phyloP scores from a whole-genome alignment of 2,888 invertebrate genomes.

The Pteria penguin region DNA sequence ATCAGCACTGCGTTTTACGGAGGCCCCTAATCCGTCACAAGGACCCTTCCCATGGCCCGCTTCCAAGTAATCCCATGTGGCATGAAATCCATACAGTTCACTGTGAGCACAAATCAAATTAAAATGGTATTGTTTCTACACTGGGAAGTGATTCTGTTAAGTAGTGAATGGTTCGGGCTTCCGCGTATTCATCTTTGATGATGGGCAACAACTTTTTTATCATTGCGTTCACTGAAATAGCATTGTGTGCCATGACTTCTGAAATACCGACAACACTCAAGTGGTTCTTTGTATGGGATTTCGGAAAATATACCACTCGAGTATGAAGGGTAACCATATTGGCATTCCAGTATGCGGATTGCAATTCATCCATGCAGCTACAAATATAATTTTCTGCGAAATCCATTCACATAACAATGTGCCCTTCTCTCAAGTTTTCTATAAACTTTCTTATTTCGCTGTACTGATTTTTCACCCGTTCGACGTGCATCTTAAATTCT shows the following conservation, averaged over 20 bases:
- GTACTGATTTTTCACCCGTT: slow-evolving; percentile 18
- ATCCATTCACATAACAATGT: slow-evolving; percentile 4
- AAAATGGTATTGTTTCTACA: neutral
- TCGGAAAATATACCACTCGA: neutral
- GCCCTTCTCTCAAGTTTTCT: neutral
- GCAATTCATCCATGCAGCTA: neutral
- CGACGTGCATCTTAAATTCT: slow-evolving; percentile 23
- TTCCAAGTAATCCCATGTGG: neutral
- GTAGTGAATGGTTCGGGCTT: neutral
- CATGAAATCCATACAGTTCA: neutral
- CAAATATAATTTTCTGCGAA: slow-evolving; percentile 8
- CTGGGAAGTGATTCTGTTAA: slow-evolving; percentile 1
- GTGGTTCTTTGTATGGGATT: neutral
- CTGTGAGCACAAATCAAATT: neutral
- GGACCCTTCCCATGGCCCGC: slow-evolving; percentile 7
- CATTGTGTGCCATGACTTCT: neutral
- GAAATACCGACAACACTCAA: slow-evolving; percentile 1
- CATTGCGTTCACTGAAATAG: neutral
- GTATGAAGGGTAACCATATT: slow-evolving; percentile 6
- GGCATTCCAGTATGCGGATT: neutral
- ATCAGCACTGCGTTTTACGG: neutral
- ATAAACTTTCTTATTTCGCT: slow-evolving; percentile 7
- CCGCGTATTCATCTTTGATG: neutral
- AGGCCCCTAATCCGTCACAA: neutral
- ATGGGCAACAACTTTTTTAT: neutral